Evolutionary conservation across 2,797 vertebrate genomes (phyloP), one percentile per base, ranked within the genome.

Genomic region (Bufotes viridis): DNA sequence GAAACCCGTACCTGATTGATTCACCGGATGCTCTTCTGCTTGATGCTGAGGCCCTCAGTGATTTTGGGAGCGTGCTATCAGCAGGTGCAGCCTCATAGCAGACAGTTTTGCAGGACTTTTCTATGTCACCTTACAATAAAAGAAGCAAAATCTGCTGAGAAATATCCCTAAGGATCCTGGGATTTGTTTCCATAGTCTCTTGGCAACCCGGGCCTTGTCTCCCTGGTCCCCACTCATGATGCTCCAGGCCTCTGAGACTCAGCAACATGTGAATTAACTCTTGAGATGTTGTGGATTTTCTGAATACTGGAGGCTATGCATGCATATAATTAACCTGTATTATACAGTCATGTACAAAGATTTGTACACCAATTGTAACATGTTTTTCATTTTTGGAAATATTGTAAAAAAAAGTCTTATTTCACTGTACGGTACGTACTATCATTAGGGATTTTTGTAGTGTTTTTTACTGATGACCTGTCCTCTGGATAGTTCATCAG

Each of bases 121-220:
- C 11, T 34, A 18, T 22, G 58, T 83, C 17, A 29, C 15, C 26
- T 26, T 57, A 57, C 9, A 70, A 57, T 57, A 57, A 83, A 57
- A 49, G 63, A 53, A 70, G 49, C 11, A 0, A 9, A 83, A 83
- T 83, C 65, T 83, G 81, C 81, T 57, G 51, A 57, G 67, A 55
- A 72, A 82, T 81, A 61, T 74, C 42, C 55, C 29, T 2, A 55
- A 58, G 42, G 78, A 81, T 81, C 24, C 65, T 85, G 87, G 65
- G 87, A 86, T 89, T 81, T 89, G 87, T 86, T 49, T 89, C 57
- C 53, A 22, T 75, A 42, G 83, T 86, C n/a, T 76, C 87, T 29
- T 89, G 78, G 87, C 83, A 89, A 78, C 87, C 69, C 69, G 14
- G 13, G 5, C 34, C 49, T 22, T 9, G 60, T 78, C 49, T 51